Evolutionary conservation across 2,797 vertebrate genomes (phyloP).

Genomic region (Picus viridis): DNA sequence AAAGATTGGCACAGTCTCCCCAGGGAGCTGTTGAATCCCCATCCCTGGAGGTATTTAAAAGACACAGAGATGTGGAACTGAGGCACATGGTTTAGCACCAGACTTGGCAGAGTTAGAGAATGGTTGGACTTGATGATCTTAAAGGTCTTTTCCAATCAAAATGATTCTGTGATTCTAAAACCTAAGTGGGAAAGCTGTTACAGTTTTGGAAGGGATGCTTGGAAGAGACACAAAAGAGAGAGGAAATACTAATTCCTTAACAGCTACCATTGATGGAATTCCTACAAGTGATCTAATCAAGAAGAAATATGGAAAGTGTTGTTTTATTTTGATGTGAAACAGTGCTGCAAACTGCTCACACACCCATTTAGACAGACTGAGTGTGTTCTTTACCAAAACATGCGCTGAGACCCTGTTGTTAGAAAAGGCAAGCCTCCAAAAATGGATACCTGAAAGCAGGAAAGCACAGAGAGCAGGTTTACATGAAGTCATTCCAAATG

Average conservation of each 20-base stretch:
- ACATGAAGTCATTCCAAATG: not conserved
- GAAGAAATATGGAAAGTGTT: not conserved
- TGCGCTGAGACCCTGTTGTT: not conserved
- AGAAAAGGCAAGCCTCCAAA: not conserved
- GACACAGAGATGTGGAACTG: too few relatives aligned
- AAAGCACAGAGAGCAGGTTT: not conserved
- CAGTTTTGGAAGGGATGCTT: not conserved
- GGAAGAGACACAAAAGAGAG: not conserved
- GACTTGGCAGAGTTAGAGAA: too few relatives aligned
- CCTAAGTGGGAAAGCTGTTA: not conserved
- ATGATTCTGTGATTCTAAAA: not conserved
- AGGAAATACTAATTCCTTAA: not conserved
- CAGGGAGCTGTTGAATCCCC: too few relatives aligned
- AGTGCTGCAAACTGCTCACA: not conserved
- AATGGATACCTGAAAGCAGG: not conserved
- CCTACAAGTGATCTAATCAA: not conserved
- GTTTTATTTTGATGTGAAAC: not conserved
- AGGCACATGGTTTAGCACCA: too few relatives aligned
- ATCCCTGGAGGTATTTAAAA: too few relatives aligned
- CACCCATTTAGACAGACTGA: too few relatives aligned
- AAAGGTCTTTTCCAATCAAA: too few relatives aligned
- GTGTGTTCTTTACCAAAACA: not conserved
- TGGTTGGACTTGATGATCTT: too few relatives aligned
- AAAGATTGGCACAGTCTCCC: too few relatives aligned
- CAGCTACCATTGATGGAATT: not conserved